Evolutionary conservation across 2,797 vertebrate species (phyloP), one percentile per base, ranked within the genome.

Genomic region (Loriculus beryllinus): DNA sequence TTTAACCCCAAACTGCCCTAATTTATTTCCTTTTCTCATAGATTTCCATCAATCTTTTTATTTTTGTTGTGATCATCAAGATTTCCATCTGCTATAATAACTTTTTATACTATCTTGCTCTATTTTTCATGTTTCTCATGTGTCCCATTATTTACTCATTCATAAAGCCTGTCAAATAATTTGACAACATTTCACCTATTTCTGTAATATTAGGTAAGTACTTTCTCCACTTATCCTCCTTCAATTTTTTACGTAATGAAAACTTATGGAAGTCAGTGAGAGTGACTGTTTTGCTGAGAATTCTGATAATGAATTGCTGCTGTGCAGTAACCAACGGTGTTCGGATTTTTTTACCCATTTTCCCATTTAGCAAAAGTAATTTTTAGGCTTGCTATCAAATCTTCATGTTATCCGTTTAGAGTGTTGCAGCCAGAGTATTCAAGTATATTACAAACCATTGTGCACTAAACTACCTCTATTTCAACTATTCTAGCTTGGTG

Each of bases 381-480:
- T 95, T 92, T 93, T 92, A 84, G 26, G 28, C 91, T 83, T 87
- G 18, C 26, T 78, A 67, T 71, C 83, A 82, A 84, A 89, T 78
- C 47, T 67, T 91, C 47, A 48, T 78, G 48, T 79, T 93, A 84
- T 82, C 62, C 42, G 45, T 72, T 91, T 82, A 83, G 48, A 92
- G 39, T 29, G 29, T 13, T 70, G 52, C 78, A 79, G 57, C n/a
- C 43, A 51, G 64, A 67, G 35, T 40, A 65, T 69, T 88, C 74
- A 56, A 60, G 40, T 69, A 7, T 64, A 79, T 76, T 85, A 59
- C 57, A 90, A 79, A 76, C 40, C 18, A 49, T 67, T 86, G 22
- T 87, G 52, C 47, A n/a, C 57, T 89, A 62, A 90, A 57, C 35
- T 75, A 43, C 63, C 49, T 86, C 20, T 11, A 39, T 91, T 93